Percentiles rank a stretch among this genome's conserved stretches.
phyloP scores from a whole-genome alignment of 2,797 vertebrate species.

The Urosaurus nigricauda region DNA sequence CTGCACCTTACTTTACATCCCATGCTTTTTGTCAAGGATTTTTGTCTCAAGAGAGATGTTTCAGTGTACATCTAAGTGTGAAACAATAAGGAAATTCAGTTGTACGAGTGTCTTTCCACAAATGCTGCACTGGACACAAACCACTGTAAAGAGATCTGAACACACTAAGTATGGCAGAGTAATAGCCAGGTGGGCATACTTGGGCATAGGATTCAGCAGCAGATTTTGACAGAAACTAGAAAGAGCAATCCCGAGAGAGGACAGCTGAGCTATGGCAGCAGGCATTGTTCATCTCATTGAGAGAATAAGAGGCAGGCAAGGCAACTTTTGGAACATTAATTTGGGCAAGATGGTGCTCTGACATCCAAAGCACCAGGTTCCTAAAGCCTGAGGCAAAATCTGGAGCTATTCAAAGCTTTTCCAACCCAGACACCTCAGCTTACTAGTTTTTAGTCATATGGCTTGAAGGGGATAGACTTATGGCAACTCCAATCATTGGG shows the following conservation, averaged over 20 bases:
- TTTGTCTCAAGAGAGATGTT: neutral
- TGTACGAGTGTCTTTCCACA: neutral
- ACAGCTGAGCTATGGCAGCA: neutral
- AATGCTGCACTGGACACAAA: neutral
- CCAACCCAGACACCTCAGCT: too few relatives aligned
- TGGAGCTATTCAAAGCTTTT: too few relatives aligned
- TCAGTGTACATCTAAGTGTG: too few relatives aligned
- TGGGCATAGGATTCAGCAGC: neutral
- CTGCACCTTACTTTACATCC: neutral
- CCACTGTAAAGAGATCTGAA: neutral
- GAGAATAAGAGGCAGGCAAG: neutral
- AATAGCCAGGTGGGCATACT: neutral
- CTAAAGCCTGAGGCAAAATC: too few relatives aligned
- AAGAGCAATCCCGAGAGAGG: neutral
- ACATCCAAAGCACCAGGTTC: too few relatives aligned
- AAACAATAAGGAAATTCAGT: neutral
- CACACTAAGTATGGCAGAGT: neutral
- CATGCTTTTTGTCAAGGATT: too few relatives aligned
- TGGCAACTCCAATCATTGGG: too few relatives aligned
- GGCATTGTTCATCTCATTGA: neutral
- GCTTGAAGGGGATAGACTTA: too few relatives aligned
- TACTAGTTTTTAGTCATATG: too few relatives aligned
- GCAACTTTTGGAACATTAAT: neutral
- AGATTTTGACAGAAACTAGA: neutral
- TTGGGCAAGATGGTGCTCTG: too few relatives aligned